phyloP scores from a whole-genome alignment of 1,140 invertebrate genomes.

The Aphelinus certus region DNA sequence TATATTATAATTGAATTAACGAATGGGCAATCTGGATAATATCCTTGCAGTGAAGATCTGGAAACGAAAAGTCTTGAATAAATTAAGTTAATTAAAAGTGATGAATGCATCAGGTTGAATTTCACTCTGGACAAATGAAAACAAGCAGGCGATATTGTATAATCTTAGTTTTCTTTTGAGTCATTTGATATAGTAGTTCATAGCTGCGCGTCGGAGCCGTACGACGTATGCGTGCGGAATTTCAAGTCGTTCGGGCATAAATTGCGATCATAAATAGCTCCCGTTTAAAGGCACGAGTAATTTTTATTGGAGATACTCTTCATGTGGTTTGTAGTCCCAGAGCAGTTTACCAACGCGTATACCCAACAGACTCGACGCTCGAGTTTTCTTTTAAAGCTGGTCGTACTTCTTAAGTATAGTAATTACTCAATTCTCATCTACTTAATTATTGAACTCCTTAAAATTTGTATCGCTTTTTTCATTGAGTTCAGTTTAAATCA shows the following conservation, averaged over 20 bases:
- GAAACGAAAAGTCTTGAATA: too few species aligned
- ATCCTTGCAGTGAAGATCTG: too few species aligned
- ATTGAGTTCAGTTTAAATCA: constrained; percentile 24
- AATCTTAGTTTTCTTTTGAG: constrained; percentile 8
- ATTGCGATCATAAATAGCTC: constrained; percentile 37
- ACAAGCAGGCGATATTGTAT: constrained; percentile 12
- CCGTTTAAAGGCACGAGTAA: constrained; percentile 31
- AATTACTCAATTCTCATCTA: constrained; percentile 33
- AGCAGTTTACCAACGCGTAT: background rate
- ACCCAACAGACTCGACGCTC: background rate
- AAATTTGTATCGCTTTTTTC: background rate
- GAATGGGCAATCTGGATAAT: too few species aligned
- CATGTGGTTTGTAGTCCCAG: background rate
- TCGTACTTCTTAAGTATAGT: constrained; percentile 29
- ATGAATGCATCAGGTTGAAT: too few species aligned
- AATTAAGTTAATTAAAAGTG: too few species aligned
- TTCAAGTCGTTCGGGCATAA: constrained; percentile 24
- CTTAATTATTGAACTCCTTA: constrained; percentile 27
- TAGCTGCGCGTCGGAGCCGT: background rate
- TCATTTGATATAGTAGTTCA: constrained; percentile 34
- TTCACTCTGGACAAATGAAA: background rate
- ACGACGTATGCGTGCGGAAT: constrained; percentile 25
- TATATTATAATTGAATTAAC: too few species aligned
- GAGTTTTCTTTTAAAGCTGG: constrained; percentile 16
- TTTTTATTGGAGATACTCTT: constrained; percentile 10